Evolutionary conservation across 2,888 invertebrate species (phyloP), one percentile per base, ranked within the genome.

Genomic region (Rhorus exstirpatorius): DNA sequence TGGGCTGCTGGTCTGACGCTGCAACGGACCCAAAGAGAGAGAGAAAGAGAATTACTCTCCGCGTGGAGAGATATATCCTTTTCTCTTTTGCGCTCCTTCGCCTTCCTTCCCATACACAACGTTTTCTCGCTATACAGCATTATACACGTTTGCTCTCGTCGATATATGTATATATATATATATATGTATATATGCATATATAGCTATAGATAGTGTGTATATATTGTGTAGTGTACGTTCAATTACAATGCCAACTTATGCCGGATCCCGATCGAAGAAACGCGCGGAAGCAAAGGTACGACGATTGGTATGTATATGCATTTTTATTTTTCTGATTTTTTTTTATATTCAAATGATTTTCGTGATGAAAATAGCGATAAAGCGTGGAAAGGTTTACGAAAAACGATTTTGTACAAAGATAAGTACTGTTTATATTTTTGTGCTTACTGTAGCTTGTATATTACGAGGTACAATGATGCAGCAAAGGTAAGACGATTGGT

Each of bases 211-310:
- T 77, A 19, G 0, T 31, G 3, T 49, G 0, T 35, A 49, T 60
- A 46, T 74, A 68, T 67, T 46, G 24, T 53, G 53, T 55, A 63
- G 51, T 70, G 31, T 80, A 82, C 68, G 74, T 49, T 82, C 82
- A 82, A 82, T 82, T 82, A 82, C 79, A 82, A 79, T 79, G 75
- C 63, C 46, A 61, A 82, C 68, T 82, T 78, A 63, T 74, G 63
- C 79, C 68, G 78, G 74, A 82, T 55, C 79, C 61, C 44, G 63
- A 75, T 63, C 63, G 46, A 35, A 55, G 55, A 71, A 46, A 71
- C 58, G 26, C 75, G 31, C 75, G 75, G 75, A 65, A 76, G 75
- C 63, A 31, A 26, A 58, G 21, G 14, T 53, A 53, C 21, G 14
- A 10, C 41, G 21, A 21, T 61, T 6, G 38, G 4, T 21, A 41